Evolutionary conservation across 2,888 invertebrate genomes (phyloP).

Genomic region (Cephonodes hylas): DNA sequence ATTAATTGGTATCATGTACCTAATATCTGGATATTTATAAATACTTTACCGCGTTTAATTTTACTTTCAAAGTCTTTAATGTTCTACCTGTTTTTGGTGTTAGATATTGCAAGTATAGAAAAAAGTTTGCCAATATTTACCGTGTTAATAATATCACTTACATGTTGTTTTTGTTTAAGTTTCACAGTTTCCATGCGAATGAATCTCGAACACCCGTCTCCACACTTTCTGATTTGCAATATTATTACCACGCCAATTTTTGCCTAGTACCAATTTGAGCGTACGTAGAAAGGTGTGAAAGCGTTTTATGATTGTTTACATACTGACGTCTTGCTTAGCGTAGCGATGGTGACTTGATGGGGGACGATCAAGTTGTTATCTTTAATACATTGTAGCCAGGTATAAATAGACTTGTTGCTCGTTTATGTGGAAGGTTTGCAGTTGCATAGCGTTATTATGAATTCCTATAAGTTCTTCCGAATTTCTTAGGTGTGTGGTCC

Average conservation of each 20-base stretch:
- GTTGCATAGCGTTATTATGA: too few relatives aligned
- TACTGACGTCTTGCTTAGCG: neutral
- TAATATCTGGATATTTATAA: too few relatives aligned
- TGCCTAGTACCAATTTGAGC: conserved; percentile 2
- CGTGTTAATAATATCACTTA: neutral
- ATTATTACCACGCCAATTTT: neutral
- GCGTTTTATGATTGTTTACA: neutral
- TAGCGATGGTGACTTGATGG: neutral
- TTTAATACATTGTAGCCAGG: neutral
- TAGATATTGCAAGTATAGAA: neutral
- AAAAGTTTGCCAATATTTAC: neutral
- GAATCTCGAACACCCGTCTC: neutral
- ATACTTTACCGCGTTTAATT: too few relatives aligned
- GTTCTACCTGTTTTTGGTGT: too few relatives aligned
- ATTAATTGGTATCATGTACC: too few relatives aligned
- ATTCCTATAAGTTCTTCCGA: too few relatives aligned
- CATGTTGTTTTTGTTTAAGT: neutral
- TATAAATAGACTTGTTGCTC: too few relatives aligned
- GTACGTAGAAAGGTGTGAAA: neutral
- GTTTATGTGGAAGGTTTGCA: too few relatives aligned
- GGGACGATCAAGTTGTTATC: neutral
- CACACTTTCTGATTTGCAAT: conserved; percentile 12
- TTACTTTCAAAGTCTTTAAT: too few relatives aligned
- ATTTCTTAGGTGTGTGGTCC: too few relatives aligned
- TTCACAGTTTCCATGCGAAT: neutral